Evolutionary conservation across 2,888 invertebrate genomes (phyloP), one percentile per base, ranked within the genome.

Genomic region (Campopleginae sp.): DNA sequence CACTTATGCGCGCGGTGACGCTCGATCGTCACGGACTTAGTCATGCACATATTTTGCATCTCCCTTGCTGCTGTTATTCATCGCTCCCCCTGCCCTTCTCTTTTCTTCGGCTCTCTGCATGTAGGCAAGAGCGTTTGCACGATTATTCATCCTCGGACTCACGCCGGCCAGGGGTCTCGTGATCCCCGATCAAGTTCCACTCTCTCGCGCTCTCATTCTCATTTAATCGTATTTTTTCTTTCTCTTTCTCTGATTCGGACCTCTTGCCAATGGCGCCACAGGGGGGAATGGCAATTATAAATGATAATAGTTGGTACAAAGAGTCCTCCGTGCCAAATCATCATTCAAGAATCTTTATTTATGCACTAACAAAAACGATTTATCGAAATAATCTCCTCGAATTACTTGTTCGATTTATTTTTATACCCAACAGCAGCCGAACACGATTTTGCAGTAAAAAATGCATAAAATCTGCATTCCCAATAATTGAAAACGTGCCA

Each of bases 231-330:
- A 38, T 54, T 38, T 10, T 76, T 38, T 65, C 14, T 54, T 44
- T n/a, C 51, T 63, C 17, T 38, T 38, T 51, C 44, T 81, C 77
- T 81, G 77, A 31, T 54, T 76, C 44, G 88, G 90, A 90, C 89
- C 91, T 90, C 90, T 92, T 90, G 91, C 92, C 89, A 90, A 89
- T 91, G 87, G 87, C 90, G 89, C 89, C 91, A 89, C 91, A 86
- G 90, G 92, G 91, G 92, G 91, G 92, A 89, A 90, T 75, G 79
- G 89, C 89, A 92, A 92, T 93, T 92, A 92, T 75, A 87, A 83
- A 71, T 71, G 86, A 86, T 86, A 86, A 87, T 38, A 58, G 63
- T 80, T 38, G 74, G 63, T 75, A 71, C 75, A 63, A 71, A 65
- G 65, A 68, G 61, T 51, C 78, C 80, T 70, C 75, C 42, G 31